These are phyloP conservation scores for Ichneumoninae sp. DNA, from an alignment of 2,888 invertebrate species.

Conservation along the genomic window DNA sequence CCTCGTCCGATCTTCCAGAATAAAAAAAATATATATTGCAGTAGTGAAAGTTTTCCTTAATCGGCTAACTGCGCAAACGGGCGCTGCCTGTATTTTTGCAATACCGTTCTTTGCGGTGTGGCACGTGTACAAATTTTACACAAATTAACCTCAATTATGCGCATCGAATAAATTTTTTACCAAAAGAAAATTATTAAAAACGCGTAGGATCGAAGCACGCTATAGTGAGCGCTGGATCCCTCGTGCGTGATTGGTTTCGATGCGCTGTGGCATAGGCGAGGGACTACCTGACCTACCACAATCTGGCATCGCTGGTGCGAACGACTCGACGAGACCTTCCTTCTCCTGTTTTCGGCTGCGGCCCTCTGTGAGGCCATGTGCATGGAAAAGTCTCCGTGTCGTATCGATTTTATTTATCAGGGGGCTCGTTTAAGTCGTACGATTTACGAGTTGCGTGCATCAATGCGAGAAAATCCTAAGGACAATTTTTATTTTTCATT, in stretches of 20 bases:
- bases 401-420: neutral
- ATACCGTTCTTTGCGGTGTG: neutral
- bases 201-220: neutral
- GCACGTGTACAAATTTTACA: neutral
- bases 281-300: conserved; percentile 14
- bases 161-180: neutral
- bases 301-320: conserved; percentile 14
- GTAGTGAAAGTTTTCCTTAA: neutral
- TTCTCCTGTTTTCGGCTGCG: neutral
- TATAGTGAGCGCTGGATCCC: neutral
- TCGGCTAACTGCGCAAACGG: neutral
- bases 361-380: conserved; percentile 9
- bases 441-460: neutral
- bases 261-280: conserved; percentile 19
- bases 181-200: neutral
- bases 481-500: neutral
- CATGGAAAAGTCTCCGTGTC: neutral
- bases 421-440: neutral
- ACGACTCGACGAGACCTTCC: conserved; percentile 1
- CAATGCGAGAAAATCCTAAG: neutral
- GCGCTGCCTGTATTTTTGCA: neutral
- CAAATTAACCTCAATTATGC: neutral
- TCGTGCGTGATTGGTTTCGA: neutral
- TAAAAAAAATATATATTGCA: neutral
- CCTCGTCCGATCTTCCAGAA: neutral